Conservation (phyloP, 2,797 vertebrate species). For the Myotis daubentonii region DNA sequence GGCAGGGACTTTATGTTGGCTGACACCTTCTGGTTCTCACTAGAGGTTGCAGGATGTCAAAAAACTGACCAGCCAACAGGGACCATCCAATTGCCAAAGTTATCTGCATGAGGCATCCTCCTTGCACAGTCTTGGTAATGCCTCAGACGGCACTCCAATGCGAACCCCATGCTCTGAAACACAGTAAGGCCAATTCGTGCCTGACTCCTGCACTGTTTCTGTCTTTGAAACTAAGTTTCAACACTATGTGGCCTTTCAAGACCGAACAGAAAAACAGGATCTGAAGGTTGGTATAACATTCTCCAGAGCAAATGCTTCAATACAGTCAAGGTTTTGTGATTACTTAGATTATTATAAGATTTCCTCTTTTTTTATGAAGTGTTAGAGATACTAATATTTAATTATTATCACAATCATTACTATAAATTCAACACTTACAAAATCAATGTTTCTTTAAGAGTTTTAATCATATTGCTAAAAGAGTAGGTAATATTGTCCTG, state of each 20-base stretch:
- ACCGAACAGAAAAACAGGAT: neutral
- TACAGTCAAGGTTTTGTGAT: neutral
- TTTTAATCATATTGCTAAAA: neutral
- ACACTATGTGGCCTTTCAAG: neutral
- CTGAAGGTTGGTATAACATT: neutral
- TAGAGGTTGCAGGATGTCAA: constrained; percentile 86
- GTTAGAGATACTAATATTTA: neutral
- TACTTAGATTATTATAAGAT: neutral
- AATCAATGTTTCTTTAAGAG: neutral
- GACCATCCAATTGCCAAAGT: neutral
- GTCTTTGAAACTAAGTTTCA: constrained; percentile 57
- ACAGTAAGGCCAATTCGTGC: neutral
- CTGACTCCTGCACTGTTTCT: neutral
- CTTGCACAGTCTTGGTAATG: fast-evolving
- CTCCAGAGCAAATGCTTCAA: neutral
- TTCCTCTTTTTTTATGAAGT: constrained; percentile 19
- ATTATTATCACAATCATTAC: neutral
- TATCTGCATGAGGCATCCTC: neutral
- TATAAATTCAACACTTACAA: neutral
- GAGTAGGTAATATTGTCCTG: neutral
- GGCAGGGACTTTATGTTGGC: constrained; percentile 39
- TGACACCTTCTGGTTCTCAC: constrained; percentile 79
- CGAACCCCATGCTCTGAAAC: neutral
- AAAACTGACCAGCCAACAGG: constrained; percentile 69
- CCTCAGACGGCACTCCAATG: fast-evolving